Base-by-base conservation (phyloP, 2,888 invertebrate species). In the Oscheius sp. region DNA sequence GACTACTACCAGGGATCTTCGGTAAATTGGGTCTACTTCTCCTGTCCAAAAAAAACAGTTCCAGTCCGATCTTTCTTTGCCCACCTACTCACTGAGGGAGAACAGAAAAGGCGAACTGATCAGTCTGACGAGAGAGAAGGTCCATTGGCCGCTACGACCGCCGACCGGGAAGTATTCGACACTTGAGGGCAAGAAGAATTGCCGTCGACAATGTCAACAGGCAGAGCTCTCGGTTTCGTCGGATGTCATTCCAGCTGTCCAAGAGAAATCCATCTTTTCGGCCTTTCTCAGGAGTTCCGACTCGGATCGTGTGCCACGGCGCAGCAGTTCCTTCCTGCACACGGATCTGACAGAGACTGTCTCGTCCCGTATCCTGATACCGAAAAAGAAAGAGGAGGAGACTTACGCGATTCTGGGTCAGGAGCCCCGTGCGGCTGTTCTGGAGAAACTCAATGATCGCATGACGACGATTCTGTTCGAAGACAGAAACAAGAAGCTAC, bases 81-180 rank as follows among this genome's bases (percentile, higher is more conserved):
- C 63, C 29, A 48, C 21, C n/a, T 63, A 63, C 48, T 63, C 63
- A 48, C 63, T 63, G n/a, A n/a, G 63, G 7, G 63, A 50, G 29
- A 33, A 50, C 29, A 47, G 33, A 29, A 47, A 63, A 3, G 63
- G 63, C 10, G 29, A 63, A 11, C 29, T 63, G 50, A 32, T 47
- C 47, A 63, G 63, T 63, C n/a, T 63, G 29, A 63, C 50, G 2
- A 11, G 29, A 7, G 63, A 63, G 29, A 63, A 47, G 37, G 63
- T 63, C 50, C 47, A 32, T 11, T 63, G 63, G 63, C 63, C 63
- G 2, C 47, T n/a, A 5, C 13, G 63, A 21, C 63, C 63, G 3
- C 5, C 29, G 21, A 63, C 21, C 10, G 63, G 63, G 10, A 63
- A 63, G 21, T 63, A 63, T 29, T 63, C 63, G 21, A 32, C n/a